These are phyloP conservation scores for Erannis defoliaria DNA, from an alignment of 2,888 invertebrate species.

Conservation along the genomic window DNA sequence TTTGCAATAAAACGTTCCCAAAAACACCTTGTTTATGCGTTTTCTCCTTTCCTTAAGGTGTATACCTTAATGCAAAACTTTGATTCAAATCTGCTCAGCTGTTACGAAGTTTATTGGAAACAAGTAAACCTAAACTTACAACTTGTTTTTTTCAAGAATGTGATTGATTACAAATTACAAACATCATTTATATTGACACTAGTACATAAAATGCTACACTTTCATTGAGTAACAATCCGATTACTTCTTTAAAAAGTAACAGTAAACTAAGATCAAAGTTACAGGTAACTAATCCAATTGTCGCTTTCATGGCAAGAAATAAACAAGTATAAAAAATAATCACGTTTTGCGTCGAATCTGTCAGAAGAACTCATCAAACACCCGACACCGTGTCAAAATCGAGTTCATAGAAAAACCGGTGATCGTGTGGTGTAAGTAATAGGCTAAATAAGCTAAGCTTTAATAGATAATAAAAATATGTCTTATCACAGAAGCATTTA, in stretches of 20 bases:
- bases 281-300: constrained; percentile 38
- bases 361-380: constrained; percentile 56
- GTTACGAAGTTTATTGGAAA: no score
- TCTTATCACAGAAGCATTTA: no score
- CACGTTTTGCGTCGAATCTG: constrained; percentile 50
- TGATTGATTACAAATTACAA: no score
- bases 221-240: not conserved
- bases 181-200: not conserved
- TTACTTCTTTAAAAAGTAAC: constrained; percentile 12
- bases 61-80: no score
- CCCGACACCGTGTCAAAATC: constrained; percentile 58
- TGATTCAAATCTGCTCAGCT: no score
- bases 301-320: constrained; percentile 34
- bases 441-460: no score
- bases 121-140: no score
- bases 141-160: no score
- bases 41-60: no score
- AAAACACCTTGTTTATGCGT: no score
- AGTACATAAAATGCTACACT: not conserved
- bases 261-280: constrained; percentile 19
- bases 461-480: no score
- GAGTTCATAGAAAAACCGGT: constrained; percentile 53
- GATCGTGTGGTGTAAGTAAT: constrained; percentile 27
- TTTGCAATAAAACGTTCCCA: no score
- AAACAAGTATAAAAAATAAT: constrained; percentile 43